phyloP scores from a whole-genome alignment of 2,113 vertebrate species.

The Psilopsiagon aymara region DNA sequence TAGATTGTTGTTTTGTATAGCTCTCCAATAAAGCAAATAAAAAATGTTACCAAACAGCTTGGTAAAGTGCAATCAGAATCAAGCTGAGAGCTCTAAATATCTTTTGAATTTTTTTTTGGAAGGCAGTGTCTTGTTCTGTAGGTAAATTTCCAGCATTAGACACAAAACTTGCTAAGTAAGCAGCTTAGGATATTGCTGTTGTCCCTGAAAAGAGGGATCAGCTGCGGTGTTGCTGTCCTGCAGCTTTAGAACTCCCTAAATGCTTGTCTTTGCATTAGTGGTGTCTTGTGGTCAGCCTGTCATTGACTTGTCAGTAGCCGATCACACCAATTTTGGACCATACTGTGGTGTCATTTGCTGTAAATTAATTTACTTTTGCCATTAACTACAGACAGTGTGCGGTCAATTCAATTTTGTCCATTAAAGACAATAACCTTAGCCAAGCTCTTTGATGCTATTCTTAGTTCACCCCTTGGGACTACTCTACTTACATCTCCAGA shows the following conservation, averaged over 20 bases:
- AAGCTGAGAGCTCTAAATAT: neutral
- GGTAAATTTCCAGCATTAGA: neutral
- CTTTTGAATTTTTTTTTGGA: neutral
- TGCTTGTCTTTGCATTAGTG: neutral
- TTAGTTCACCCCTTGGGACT: slow-evolving; percentile 51
- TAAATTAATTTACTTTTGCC: slow-evolving; percentile 63
- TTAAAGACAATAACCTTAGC: slow-evolving; percentile 60
- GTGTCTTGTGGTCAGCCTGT: neutral
- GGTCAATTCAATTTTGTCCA: slow-evolving; percentile 57
- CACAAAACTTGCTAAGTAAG: neutral
- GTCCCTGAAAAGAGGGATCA: neutral
- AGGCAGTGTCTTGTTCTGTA: neutral
- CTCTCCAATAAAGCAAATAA: neutral
- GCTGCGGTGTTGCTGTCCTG: neutral
- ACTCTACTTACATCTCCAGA: slow-evolving; percentile 41
- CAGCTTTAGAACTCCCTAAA: neutral
- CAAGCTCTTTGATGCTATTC: slow-evolving; percentile 42
- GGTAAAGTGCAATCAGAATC: neutral
- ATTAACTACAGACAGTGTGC: slow-evolving; percentile 45
- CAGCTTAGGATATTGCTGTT: neutral
- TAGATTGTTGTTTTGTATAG: neutral
- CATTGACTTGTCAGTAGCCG: slow-evolving; percentile 9
- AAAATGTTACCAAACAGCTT: neutral
- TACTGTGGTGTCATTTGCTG: neutral
- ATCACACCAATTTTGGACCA: slow-evolving; percentile 6